Percentiles rank a stretch among this genome's conserved stretches.
phyloP scores from a whole-genome alignment of 2,113 vertebrate genomes.

The Cynocephalus volans region DNA sequence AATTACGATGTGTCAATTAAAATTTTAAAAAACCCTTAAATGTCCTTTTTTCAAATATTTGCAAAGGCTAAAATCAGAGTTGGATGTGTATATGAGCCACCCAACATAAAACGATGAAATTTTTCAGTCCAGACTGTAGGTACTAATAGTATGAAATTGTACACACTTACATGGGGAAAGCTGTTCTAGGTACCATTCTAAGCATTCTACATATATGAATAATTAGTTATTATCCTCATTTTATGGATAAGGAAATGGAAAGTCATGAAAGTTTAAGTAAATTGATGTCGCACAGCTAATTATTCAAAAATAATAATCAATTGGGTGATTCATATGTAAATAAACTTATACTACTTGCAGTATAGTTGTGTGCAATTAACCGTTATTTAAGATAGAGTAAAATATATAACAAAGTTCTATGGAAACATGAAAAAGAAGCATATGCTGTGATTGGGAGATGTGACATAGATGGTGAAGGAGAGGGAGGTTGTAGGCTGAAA shows the following conservation, averaged over 20 bases:
- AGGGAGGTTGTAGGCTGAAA: background rate
- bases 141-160: background rate
- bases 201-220: background rate
- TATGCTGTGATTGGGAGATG: background rate
- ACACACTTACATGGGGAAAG: background rate
- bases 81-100: background rate
- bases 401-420: background rate
- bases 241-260: background rate
- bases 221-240: background rate
- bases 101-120: background rate
- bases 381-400: background rate
- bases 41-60: slow-evolving; percentile 13
- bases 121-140: background rate
- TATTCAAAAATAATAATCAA: background rate
- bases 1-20: too few species aligned
- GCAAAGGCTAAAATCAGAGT: slow-evolving; percentile 1
- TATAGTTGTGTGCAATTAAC: background rate
- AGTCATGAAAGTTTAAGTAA: background rate
- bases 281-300: background rate
- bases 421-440: background rate
- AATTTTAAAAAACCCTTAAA: too few species aligned
- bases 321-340: background rate
- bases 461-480: background rate
- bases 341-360: background rate
- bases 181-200: background rate